These are phyloP conservation scores for Neoniphon sammara DNA, from an alignment of 2,797 vertebrate species.

Conservation along the genomic window DNA sequence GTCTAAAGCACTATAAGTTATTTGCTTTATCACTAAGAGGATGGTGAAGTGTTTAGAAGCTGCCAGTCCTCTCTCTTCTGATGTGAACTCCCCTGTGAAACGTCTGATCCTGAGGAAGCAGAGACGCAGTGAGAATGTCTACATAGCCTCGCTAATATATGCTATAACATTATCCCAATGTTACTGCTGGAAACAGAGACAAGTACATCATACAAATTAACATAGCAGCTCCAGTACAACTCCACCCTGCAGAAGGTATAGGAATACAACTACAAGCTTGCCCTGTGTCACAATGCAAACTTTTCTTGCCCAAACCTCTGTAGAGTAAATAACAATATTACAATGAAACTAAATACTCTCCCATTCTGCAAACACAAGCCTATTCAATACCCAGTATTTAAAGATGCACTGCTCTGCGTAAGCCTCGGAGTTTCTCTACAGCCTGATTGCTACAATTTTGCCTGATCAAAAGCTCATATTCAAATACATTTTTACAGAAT, in stretches of 20 bases:
- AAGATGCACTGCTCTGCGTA: not conserved
- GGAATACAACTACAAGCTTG: not conserved
- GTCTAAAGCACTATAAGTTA: conserved; percentile 47
- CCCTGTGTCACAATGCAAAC: not conserved
- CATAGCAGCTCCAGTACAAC: conserved; percentile 4
- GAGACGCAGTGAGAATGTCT: conserved; percentile 15
- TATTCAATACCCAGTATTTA: not conserved
- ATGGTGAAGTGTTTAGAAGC: conserved; percentile 43
- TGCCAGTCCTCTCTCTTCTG: conserved; percentile 29
- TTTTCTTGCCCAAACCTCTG: not conserved
- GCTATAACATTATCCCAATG: conserved; percentile 16
- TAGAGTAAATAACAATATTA: not conserved
- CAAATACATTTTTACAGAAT: conserved; percentile 19
- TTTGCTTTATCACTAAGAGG: conserved; percentile 47
- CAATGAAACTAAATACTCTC: not conserved
- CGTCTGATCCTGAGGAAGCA: conserved; percentile 8
- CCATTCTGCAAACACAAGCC: not conserved
- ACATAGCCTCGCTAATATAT: conserved; percentile 11
- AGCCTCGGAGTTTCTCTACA: not conserved
- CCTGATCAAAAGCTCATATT: conserved; percentile 11
- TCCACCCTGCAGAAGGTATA: not conserved
- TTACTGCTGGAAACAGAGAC: conserved; percentile 2
- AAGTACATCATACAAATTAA: conserved; percentile 1
- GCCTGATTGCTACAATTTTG: not conserved
- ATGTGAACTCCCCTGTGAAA: conserved; percentile 36